Evolutionary conservation across 2,888 invertebrate genomes (phyloP).

Genomic region (Apamea epomidion): DNA sequence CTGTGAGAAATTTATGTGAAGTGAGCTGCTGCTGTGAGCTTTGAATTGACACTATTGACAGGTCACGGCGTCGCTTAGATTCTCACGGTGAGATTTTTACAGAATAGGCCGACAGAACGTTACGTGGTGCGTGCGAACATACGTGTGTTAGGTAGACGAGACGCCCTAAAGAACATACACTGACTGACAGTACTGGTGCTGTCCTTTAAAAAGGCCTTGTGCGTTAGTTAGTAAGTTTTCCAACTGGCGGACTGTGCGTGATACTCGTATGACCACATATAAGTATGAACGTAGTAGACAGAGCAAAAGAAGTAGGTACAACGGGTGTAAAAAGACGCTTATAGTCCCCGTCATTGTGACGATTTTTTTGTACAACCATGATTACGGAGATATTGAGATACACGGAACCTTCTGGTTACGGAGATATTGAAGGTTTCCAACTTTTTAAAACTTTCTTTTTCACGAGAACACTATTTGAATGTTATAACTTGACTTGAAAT

Average conservation of each 20-base stretch:
- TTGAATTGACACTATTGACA: background rate
- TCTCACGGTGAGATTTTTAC: background rate
- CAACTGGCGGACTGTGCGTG: background rate
- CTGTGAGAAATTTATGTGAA: background rate
- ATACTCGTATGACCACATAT: background rate
- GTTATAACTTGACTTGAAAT: background rate
- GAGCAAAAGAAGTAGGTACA: background rate
- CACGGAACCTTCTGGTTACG: background rate
- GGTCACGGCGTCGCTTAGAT: no score
- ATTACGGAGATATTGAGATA: background rate
- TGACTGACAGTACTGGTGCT: background rate
- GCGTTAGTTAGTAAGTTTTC: background rate
- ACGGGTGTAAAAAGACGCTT: background rate
- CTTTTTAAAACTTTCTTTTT: background rate
- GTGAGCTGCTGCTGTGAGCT: background rate
- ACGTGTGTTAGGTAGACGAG: background rate
- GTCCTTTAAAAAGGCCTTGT: conserved; percentile 1
- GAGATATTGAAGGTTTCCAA: background rate
- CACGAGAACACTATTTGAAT: background rate
- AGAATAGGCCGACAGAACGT: background rate
- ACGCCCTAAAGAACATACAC: background rate
- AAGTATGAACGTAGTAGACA: background rate
- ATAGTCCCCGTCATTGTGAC: background rate
- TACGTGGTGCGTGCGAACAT: background rate
- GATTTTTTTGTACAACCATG: no score